Evolutionary conservation across 2,888 invertebrate species (phyloP).

Genomic region (Spialia ferax): DNA sequence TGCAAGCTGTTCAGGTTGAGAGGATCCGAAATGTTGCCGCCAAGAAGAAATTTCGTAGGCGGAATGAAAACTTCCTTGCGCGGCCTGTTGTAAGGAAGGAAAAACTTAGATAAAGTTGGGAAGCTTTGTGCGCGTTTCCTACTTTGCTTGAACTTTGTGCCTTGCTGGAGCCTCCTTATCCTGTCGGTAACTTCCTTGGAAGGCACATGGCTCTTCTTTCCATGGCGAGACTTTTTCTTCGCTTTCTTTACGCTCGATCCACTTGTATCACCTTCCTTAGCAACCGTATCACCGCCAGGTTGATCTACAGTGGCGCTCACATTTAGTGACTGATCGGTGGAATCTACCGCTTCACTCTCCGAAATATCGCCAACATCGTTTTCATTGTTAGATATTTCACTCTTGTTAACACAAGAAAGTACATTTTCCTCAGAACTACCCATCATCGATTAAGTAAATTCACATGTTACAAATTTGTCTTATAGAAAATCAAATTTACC

Average conservation of each 20-base stretch:
- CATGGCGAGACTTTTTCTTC: constrained; percentile 79
- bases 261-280: constrained; percentile 68
- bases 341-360: constrained; percentile 65
- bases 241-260: constrained; percentile 67
- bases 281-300: constrained; percentile 61
- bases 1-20: constrained; percentile 97
- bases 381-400: constrained; percentile 59
- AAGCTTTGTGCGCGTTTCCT: constrained; percentile 91
- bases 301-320: constrained; percentile 53
- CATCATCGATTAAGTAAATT: constrained; percentile 59
- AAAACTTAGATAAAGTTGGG: constrained; percentile 90
- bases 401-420: constrained; percentile 58
- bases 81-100: constrained; percentile 90
- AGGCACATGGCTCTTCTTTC: constrained; percentile 73
- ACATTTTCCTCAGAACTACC: constrained; percentile 75
- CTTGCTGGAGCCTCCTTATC: constrained; percentile 76
- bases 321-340: constrained; percentile 62
- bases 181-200: constrained; percentile 75
- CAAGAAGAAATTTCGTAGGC: constrained; percentile 97
- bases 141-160: constrained; percentile 78
- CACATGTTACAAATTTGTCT: constrained; percentile 50
- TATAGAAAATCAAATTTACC: constrained; percentile 78
- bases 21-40: constrained; percentile 98
- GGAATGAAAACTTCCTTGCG: constrained; percentile 93
- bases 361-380: constrained; percentile 68